Conservation (phyloP, 1,140 invertebrate genomes). For the Hydropsyche tenuis region DNA sequence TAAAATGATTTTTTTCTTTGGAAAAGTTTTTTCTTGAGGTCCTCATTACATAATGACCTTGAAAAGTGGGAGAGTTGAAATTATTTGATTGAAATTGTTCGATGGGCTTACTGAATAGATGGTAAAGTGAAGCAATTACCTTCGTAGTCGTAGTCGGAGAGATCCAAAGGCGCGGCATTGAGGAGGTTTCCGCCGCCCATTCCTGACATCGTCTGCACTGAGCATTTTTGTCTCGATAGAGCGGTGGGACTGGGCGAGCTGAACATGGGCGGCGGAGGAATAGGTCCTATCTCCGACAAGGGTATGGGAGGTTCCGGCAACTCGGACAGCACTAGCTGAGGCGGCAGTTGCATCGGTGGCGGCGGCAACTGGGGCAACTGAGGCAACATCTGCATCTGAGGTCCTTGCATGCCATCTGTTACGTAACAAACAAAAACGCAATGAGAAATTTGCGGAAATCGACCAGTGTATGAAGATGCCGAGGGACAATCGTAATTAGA, state of each 20-base stretch:
- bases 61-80: too few species aligned
- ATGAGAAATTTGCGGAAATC: too few species aligned
- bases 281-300: conserved; percentile 90
- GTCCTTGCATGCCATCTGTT: conserved; percentile 6
- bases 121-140: too few species aligned
- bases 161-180: conserved; percentile 52
- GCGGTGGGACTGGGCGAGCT: conserved; percentile 84
- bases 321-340: conserved; percentile 75
- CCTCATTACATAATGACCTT: too few species aligned
- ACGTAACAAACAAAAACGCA: conserved; percentile 29
- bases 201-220: not conserved
- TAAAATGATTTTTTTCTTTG: not conserved
- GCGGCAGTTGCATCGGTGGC: conserved; percentile 55
- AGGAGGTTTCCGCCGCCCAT: conserved; percentile 32
- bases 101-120: too few species aligned
- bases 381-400: conserved; percentile 46
- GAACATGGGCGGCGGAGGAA: conserved; percentile 95
- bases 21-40: too few species aligned
- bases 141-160: conserved; percentile 69
- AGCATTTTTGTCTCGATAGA: conserved; percentile 38
- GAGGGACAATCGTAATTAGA: too few species aligned
- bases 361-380: conserved; percentile 55
- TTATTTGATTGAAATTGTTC: too few species aligned
- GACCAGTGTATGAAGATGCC: too few species aligned
- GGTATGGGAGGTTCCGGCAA: conserved; percentile 90